Percentiles rank a stretch among this genome's conserved stretches.
Evolutionary conservation across 2,113 vertebrate genomes (phyloP).

Genomic region (Morone saxatilis): DNA sequence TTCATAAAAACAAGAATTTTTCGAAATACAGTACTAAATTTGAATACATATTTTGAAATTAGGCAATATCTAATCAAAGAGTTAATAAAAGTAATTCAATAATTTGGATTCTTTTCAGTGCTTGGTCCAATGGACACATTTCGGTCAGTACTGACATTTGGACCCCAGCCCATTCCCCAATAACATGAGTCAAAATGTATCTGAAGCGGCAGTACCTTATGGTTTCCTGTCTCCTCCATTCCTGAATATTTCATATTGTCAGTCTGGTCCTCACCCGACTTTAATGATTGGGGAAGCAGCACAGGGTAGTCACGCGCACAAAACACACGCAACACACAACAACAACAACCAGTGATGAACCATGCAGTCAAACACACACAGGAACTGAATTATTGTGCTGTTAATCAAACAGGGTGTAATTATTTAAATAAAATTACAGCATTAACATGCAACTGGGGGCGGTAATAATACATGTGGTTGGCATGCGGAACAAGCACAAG

Average conservation of each 20-base stretch:
- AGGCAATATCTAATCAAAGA: background rate
- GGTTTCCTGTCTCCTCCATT: constrained; percentile 86
- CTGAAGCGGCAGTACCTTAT: constrained; percentile 89
- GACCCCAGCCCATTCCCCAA: constrained; percentile 1
- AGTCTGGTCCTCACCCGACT: constrained; percentile 91
- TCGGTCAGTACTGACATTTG: constrained; percentile 15
- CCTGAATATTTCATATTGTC: constrained; percentile 91
- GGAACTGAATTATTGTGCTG: constrained; percentile 65
- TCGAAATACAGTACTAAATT: background rate
- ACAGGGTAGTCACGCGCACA: constrained; percentile 69
- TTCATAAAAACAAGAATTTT: background rate
- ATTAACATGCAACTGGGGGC: constrained; percentile 48
- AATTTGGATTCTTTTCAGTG: background rate
- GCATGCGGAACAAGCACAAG: constrained; percentile 54
- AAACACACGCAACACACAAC: constrained; percentile 70
- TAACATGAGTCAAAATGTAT: constrained; percentile 36
- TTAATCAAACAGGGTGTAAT: constrained; percentile 76
- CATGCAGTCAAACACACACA: constrained; percentile 77
- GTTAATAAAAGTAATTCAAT: background rate
- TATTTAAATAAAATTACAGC: constrained; percentile 56
- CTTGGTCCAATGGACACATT: background rate
- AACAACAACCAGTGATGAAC: constrained; percentile 80
- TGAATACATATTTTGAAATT: background rate
- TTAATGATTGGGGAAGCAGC: constrained; percentile 84
- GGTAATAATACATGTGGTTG: constrained; percentile 28